Percentiles rank a stretch among this genome's conserved stretches.
Evolutionary conservation across 2,113 vertebrate genomes (phyloP).

Genomic region (Ammodytes dubius): DNA sequence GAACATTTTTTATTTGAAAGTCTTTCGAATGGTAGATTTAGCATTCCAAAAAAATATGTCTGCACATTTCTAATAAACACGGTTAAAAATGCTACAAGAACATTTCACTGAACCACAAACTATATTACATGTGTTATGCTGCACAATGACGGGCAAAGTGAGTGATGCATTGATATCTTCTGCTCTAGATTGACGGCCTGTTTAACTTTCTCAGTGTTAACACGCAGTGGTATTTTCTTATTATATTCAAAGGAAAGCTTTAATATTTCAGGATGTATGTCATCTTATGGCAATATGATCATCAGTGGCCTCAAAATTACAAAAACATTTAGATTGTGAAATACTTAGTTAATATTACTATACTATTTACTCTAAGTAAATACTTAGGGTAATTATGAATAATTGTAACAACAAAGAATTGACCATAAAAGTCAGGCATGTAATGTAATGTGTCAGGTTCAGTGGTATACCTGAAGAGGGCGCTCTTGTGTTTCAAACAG

Average conservation of each 20-base stretch:
- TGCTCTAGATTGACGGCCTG: neutral
- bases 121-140: too few relatives aligned
- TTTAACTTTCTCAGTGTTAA: neutral
- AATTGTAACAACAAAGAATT: too few relatives aligned
- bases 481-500: slow-evolving; percentile 27
- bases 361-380: too few relatives aligned
- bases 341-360: neutral
- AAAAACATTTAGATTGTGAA: neutral
- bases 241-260: neutral
- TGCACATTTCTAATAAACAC: neutral
- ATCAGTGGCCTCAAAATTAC: neutral
- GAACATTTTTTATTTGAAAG: neutral
- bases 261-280: neutral
- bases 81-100: neutral
- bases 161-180: neutral
- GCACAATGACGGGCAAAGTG: too few relatives aligned
- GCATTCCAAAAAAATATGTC: neutral
- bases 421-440: neutral
- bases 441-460: neutral
- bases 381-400: too few relatives aligned
- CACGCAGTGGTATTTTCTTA: neutral
- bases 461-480: slow-evolving; percentile 15
- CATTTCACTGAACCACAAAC: neutral
- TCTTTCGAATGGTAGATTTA: neutral
- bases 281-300: neutral